phyloP scores from a whole-genome alignment of 2,797 vertebrate genomes.

The Sphaeramia orbicularis region DNA sequence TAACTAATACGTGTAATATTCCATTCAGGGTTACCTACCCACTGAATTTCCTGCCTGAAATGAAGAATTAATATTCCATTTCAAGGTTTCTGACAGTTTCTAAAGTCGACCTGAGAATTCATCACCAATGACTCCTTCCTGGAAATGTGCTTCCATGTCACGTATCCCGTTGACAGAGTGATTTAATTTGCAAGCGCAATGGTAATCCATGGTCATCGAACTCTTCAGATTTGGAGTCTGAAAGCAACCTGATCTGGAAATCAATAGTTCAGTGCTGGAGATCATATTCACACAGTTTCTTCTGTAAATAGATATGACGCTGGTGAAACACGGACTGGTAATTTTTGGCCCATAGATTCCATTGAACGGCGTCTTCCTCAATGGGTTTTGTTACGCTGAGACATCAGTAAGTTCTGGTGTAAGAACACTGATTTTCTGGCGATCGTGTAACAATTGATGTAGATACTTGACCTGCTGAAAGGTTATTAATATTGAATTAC shows the following conservation, averaged over 20 bases:
- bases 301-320: constrained; percentile 7
- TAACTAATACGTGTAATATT: constrained; percentile 15
- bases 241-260: constrained; percentile 37
- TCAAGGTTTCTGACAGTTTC: constrained; percentile 14
- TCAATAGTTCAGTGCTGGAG: constrained; percentile 21
- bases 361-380: neutral
- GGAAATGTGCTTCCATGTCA: neutral
- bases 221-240: constrained; percentile 19
- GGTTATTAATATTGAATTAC: constrained; percentile 55
- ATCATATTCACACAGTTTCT: constrained; percentile 35
- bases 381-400: neutral
- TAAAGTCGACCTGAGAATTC: constrained; percentile 3
- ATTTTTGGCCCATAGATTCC: neutral
- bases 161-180: constrained; percentile 1
- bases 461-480: constrained; percentile 46
- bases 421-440: constrained; percentile 23
- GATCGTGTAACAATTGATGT: constrained; percentile 37
- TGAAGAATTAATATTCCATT: constrained; percentile 42
- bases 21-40: constrained; percentile 6
- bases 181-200: neutral
- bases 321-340: neutral
- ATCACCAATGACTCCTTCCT: constrained; percentile 18
- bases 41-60: constrained; percentile 12
- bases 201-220: constrained; percentile 8
- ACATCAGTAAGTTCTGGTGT: neutral